Base-by-base conservation (phyloP, 2,797 vertebrate species). In the Lepilemur ruficaudatus region DNA sequence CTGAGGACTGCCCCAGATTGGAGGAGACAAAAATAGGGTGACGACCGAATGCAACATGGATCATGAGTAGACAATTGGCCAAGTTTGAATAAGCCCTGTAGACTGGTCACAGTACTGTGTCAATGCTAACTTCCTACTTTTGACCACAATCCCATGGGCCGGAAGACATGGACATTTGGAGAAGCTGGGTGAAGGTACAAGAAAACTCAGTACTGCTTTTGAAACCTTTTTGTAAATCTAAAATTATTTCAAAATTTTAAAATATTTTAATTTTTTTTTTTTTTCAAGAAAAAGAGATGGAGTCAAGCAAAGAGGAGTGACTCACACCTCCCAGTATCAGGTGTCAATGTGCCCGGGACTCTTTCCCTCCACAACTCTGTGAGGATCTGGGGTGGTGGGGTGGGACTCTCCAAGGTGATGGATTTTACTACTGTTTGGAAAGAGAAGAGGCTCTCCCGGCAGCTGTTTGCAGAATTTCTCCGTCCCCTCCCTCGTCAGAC, bases 331-430 rank as follows among this genome's bases (percentile, higher is more conserved):
- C 30, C 6, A 15, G 15, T 2, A 3, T 90, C 63, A 35, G 63
- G 23, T 7, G 5, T 65, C 46, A 65, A 9, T 2, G 9, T n/a
- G 30, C 48, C 50, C 38, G 43, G 48, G 18, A 13, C 5, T 17
- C 23, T 20, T 28, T 76, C 65, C 13, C 48, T 93, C 46, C 41
- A 48, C 38, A 30, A 3, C 32, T 22, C 32, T 9, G 4, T 48
- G 32, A n/a, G 48, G 22, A 25, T 46, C 17, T 52, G 14, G 6
- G 20, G 30, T n/a, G 7, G 1, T 8, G 3, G 0, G 22, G 11
- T 20, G 2, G 11, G 5, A 30, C 50, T 82, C 32, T 32, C 48
- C 46, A 1, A n/a, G 4, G 5, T 48, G 82, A n/a, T 76, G 48
- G 11, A 22, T 88, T 82, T 75, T 4, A 35, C 57, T 3, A 13